Evolutionary conservation across 2,888 invertebrate species (phyloP).

Genomic region (Machimus atricapillus): DNA sequence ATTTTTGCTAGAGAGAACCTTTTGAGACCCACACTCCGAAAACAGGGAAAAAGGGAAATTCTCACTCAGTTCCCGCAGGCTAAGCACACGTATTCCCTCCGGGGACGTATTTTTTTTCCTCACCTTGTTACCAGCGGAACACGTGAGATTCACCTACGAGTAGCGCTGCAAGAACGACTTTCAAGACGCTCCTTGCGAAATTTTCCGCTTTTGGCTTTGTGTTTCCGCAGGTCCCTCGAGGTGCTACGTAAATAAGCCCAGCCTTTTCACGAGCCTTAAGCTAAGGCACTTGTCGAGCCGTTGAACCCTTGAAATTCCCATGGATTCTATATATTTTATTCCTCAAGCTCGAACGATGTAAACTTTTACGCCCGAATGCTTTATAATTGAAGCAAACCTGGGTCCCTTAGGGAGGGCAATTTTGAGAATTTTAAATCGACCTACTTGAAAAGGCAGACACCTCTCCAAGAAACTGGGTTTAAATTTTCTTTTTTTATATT

Average conservation of each 20-base stretch:
- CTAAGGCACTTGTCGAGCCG: slow-evolving; percentile 1
- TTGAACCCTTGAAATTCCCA: background rate
- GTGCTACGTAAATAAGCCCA: background rate
- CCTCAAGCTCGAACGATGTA: background rate
- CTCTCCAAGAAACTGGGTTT: background rate
- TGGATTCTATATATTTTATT: slow-evolving; percentile 4
- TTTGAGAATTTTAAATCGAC: background rate
- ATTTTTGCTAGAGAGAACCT: background rate
- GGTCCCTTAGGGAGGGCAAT: background rate
- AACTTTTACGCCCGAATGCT: background rate
- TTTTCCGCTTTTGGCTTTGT: background rate
- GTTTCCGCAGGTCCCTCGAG: background rate
- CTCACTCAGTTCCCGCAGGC: background rate
- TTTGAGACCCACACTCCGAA: background rate
- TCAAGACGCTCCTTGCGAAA: background rate
- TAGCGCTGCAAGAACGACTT: background rate
- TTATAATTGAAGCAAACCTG: slow-evolving; percentile 16
- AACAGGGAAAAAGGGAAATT: slow-evolving; percentile 7
- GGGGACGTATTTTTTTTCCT: slow-evolving; percentile 23
- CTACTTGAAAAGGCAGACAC: background rate
- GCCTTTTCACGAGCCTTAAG: background rate
- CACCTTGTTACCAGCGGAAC: background rate
- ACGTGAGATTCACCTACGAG: slow-evolving; percentile 20
- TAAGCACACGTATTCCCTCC: slow-evolving; percentile 2
- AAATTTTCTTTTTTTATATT: background rate